These are phyloP conservation scores for Alces alces DNA, from an alignment of 2,113 vertebrate genomes.

Conservation along the genomic window DNA sequence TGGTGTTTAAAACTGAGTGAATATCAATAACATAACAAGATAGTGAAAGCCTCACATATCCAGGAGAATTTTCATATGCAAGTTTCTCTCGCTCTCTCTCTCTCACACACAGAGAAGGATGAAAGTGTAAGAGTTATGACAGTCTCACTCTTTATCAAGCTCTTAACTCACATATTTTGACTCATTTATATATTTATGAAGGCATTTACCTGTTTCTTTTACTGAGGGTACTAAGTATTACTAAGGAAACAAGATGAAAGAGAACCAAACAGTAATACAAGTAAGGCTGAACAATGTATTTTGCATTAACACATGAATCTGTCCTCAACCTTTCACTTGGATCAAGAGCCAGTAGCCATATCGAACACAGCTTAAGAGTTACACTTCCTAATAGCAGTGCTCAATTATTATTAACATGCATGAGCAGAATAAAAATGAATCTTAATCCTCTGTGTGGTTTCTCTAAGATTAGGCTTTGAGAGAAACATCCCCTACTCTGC, in stretches of 20 bases:
- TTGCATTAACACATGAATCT: not conserved
- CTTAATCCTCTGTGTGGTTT: not conserved
- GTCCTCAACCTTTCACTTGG: not conserved
- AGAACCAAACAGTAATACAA: not conserved
- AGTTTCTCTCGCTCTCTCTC: not conserved
- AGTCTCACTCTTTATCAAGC: not conserved
- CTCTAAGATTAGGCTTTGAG: not conserved
- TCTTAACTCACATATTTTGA: not conserved
- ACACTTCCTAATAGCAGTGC: not conserved
- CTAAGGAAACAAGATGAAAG: not conserved
- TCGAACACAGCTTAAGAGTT: not conserved
- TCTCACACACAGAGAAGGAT: not conserved
- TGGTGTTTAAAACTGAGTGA: not conserved
- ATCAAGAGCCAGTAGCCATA: not conserved
- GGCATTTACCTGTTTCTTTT: not conserved
- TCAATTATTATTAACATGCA: not conserved
- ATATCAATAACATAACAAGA: not conserved
- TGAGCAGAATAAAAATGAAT: not conserved
- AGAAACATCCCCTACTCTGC: not conserved
- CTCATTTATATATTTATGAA: not conserved
- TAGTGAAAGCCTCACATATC: not conserved
- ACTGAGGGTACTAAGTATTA: not conserved
- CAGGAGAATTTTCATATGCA: not conserved
- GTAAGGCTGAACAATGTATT: not conserved
- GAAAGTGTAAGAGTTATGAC: not conserved